These are phyloP conservation scores for Argyresthia albistria DNA, from an alignment of 2,888 invertebrate species.

Conservation along the genomic window DNA sequence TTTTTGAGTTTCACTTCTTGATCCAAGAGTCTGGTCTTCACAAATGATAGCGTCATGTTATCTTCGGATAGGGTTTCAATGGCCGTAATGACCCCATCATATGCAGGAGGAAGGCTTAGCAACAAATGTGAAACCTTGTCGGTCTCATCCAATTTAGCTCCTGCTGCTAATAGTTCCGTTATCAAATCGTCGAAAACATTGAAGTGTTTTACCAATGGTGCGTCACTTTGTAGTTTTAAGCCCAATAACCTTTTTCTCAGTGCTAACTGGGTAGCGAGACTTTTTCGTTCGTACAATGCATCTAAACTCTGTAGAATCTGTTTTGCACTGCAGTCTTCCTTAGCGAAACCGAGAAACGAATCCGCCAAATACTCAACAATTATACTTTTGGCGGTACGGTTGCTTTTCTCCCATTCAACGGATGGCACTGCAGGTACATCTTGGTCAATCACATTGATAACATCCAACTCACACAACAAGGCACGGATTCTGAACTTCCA, in stretches of 20 bases:
- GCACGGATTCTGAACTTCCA: slow-evolving; percentile 19
- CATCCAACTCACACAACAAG: slow-evolving; percentile 17
- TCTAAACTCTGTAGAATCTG: background rate
- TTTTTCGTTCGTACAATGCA: background rate
- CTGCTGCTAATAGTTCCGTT: slow-evolving; percentile 24
- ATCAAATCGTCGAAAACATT: slow-evolving; percentile 27
- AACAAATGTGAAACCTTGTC: slow-evolving; percentile 28
- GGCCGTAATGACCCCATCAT: slow-evolving; percentile 33
- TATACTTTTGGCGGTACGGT: background rate
- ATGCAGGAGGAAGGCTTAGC: slow-evolving; percentile 20
- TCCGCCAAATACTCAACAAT: background rate
- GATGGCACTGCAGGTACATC: slow-evolving; percentile 5
- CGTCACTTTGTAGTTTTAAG: background rate
- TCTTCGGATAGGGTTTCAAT: slow-evolving; percentile 23
- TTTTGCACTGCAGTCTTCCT: background rate
- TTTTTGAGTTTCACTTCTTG: background rate
- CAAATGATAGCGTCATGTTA: background rate
- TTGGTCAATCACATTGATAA: slow-evolving; percentile 14
- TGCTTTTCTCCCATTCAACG: background rate
- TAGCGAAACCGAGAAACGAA: background rate
- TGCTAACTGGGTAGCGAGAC: background rate
- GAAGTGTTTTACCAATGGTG: slow-evolving; percentile 15
- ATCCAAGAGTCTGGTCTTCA: background rate
- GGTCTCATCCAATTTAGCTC: slow-evolving; percentile 28
- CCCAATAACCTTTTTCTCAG: background rate